Conservation (phyloP, 2,888 invertebrate genomes). For the Bombylius discolor region DNA sequence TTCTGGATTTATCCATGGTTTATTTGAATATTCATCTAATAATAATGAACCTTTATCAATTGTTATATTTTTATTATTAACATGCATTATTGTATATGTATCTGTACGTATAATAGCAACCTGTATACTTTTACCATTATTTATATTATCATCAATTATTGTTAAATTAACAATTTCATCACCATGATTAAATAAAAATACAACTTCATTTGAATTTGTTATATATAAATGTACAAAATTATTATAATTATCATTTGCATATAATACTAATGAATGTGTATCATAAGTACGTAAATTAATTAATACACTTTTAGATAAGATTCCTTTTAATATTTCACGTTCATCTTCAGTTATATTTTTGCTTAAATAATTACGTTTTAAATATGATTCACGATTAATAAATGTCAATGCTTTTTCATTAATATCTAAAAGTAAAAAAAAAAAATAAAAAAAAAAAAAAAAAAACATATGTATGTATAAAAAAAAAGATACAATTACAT, state of each 20-base stretch:
- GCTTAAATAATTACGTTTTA: slow-evolving; percentile 66
- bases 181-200: slow-evolving; percentile 72
- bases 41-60: slow-evolving; percentile 54
- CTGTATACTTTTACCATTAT: slow-evolving; percentile 73
- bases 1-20: slow-evolving; percentile 76
- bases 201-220: slow-evolving; percentile 62
- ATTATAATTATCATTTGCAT: slow-evolving; percentile 84
- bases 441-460: slow-evolving; percentile 1
- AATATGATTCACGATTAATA: slow-evolving; percentile 62
- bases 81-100: slow-evolving; percentile 63
- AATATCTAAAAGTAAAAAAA: slow-evolving; percentile 51
- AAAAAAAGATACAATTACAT: not conserved
- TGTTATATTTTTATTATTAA: slow-evolving; percentile 63
- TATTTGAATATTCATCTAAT: slow-evolving; percentile 65
- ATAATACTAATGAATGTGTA: slow-evolving; percentile 65
- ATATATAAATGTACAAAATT: slow-evolving; percentile 86
- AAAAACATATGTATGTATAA: too few relatives aligned
- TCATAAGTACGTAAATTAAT: slow-evolving; percentile 83
- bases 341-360: slow-evolving; percentile 49
- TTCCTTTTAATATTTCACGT: slow-evolving; percentile 48
- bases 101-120: slow-evolving; percentile 68
- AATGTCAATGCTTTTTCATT: slow-evolving; percentile 83
- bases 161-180: slow-evolving; percentile 68
- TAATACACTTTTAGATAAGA: slow-evolving; percentile 68
- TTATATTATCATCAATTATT: slow-evolving; percentile 59